Conservation (phyloP, 2,797 vertebrate genomes). For the Rhynchotus rufescens region DNA sequence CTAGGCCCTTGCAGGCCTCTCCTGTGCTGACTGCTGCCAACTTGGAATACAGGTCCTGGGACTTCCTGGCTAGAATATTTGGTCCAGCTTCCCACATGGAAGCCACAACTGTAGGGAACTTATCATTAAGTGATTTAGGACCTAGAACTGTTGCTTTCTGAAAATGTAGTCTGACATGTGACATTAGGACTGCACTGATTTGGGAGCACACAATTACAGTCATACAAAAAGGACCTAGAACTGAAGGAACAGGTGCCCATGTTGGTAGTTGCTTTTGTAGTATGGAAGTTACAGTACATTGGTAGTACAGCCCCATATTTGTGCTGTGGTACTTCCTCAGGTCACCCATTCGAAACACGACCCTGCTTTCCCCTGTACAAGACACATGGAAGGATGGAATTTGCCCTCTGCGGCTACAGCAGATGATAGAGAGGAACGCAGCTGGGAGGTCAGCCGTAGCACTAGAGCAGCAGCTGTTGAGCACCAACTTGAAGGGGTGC, state of each 20-base stretch:
- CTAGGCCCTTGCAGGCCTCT: neutral
- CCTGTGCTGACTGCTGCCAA: neutral
- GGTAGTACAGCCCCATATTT: neutral
- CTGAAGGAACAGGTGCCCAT: neutral
- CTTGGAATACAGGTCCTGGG: neutral
- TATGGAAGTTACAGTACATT: too few species aligned
- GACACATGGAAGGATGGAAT: neutral
- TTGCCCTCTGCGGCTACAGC: neutral
- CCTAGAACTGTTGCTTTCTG: neutral
- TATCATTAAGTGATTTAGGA: neutral
- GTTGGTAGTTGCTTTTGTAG: neutral
- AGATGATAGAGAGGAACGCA: neutral
- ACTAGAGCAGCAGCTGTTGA: neutral
- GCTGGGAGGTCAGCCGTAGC: neutral
- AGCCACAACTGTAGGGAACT: neutral
- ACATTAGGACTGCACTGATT: neutral
- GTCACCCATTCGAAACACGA: neutral
- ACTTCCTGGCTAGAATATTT: neutral
- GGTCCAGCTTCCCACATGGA: neutral
- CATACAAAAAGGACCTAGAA: neutral
- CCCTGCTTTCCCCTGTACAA: neutral
- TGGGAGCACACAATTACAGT: neutral
- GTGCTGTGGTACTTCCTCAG: neutral
- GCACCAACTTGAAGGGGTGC: neutral
- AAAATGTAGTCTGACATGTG: neutral